Base-by-base conservation (phyloP, 2,797 vertebrate genomes). In the Helicolenus hilgendorfi region DNA sequence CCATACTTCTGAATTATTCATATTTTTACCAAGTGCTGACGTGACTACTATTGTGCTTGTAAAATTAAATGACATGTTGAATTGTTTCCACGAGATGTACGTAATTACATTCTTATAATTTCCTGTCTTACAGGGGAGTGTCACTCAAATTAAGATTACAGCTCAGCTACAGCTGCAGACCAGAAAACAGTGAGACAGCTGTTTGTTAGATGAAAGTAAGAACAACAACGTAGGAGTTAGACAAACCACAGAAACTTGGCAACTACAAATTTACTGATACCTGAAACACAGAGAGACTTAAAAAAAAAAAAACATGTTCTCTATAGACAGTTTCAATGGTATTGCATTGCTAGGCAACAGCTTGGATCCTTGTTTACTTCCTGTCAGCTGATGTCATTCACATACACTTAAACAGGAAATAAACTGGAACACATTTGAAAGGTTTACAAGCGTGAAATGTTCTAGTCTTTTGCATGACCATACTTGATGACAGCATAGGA, bases 1-100 rank as follows among this genome's bases (percentile, higher is more conserved):
- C 22, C 33, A 36, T 11, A 3, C 3, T 36, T 27, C 53, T 90
- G 74, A 89, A 82, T 89, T 73, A 91, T 85, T 91, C 68, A 83
- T 68, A 27, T 72, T 36, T 36, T 14, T 11, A 22, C 29, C 29
- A 49, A n/a, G 1, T 0, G 1, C 2, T 65, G 84, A 74, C 3
- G 1, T 60, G 38, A 20, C 71, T 14, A 13, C 68, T 27, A 22
- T 60, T 71, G 56, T 72, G 27, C 26, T 70, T 13, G 27, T 26
- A 5, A 24, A 79, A 75, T 38, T 4, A 60, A 84, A 68, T 55
- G 2, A 36, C n/a, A 22, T 3, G 71, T 29, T 81, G 20, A 81
- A 82, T 78, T 63, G 65, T 27, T 73, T 73, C 49, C 22, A 62
- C 59, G 27, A 79, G 35, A 60, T 41, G 35, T 41, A 41, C 11